These are phyloP conservation scores for Eutrigla gurnardus DNA, from an alignment of 2,797 vertebrate genomes.

Conservation along the genomic window DNA sequence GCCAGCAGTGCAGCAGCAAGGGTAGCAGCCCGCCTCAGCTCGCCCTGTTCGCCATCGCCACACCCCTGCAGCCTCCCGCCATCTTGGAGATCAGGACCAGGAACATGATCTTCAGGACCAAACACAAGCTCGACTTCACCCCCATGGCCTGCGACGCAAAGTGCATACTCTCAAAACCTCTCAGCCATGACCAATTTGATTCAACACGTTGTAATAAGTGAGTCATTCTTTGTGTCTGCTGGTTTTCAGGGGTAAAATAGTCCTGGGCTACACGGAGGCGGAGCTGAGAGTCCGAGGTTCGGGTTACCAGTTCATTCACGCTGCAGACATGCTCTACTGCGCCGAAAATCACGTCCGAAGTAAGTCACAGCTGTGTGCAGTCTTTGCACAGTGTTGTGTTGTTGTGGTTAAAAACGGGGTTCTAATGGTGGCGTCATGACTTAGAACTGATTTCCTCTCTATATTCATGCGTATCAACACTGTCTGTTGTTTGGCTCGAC, in stretches of 20 bases:
- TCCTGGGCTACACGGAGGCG: constrained; percentile 83
- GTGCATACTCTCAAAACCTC: constrained; percentile 58
- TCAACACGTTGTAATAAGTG: background rate
- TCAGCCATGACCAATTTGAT: no score
- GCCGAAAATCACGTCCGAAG: constrained; percentile 83
- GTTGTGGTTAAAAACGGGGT: no score
- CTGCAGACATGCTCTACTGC: constrained; percentile 84
- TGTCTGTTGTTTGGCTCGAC: constrained; percentile 13
- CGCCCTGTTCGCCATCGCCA: constrained; percentile 86
- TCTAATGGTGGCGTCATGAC: no score
- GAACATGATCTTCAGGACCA: constrained; percentile 89
- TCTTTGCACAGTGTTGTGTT: no score
- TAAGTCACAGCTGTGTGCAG: constrained; percentile 58
- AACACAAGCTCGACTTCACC: constrained; percentile 91
- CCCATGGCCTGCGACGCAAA: constrained; percentile 87
- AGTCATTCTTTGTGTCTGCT: background rate
- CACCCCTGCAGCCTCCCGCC: constrained; percentile 83
- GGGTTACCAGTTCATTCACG: constrained; percentile 85
- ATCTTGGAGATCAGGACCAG: constrained; percentile 87
- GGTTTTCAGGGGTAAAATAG: constrained; percentile 77
- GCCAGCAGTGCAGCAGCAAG: constrained; percentile 37
- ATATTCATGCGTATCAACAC: background rate
- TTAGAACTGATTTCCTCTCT: background rate
- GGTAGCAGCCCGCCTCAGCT: constrained; percentile 68
- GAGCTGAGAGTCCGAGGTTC: constrained; percentile 82